Evolutionary conservation across 2,888 invertebrate genomes (phyloP), one percentile per base, ranked within the genome.

Genomic region (Drosophila algonquin): DNA sequence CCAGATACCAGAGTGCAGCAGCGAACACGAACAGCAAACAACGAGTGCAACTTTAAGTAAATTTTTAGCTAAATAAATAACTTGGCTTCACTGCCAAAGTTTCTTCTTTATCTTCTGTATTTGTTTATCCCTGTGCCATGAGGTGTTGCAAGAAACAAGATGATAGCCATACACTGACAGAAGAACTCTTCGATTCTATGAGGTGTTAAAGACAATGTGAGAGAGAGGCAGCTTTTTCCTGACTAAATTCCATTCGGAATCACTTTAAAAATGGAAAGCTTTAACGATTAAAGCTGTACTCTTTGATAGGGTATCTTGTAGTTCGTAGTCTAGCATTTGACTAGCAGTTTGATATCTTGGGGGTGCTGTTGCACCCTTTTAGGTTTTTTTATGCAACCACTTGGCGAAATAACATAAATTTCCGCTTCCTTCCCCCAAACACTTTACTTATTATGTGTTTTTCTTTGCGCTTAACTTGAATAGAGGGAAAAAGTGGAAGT

Each of bases 401-500:
- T 86, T 79, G 71, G 60, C 46, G 57, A 78, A 78, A 80, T 80
- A 73, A 62, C 73, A 75, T 71, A 75, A 76, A 81, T 71, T 75
- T 72, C 63, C 52, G 64, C 60, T 60, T 60, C 54, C 54, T 63
- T 57, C 61, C 65, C 54, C 50, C 61, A 69, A 68, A 63, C 67
- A 56, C 62, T 80, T 79, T 77, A 73, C 68, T 72, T 70, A 71
- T 64, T 70, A 81, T 74, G 70, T 75, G 79, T 77, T 83, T 71
- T 64, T 44, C 68, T 75, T 76, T 80, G 75, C 68, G 63, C 54
- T 65, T 55, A 54, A 56, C 58, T 55, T 32, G 55, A 74, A 57
- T 56, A 55, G 58, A 54, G 44, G 50, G 46, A 53, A 54, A 60
- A 57, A 40, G 51, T 65, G 51, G 53, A 53, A 59, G 30, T n/a